A percentile compares a stretch with the other conserved stretches of the same genome.
Conservation (phyloP, 2,888 invertebrate genomes). For the Leptothorax acervorum region DNA sequence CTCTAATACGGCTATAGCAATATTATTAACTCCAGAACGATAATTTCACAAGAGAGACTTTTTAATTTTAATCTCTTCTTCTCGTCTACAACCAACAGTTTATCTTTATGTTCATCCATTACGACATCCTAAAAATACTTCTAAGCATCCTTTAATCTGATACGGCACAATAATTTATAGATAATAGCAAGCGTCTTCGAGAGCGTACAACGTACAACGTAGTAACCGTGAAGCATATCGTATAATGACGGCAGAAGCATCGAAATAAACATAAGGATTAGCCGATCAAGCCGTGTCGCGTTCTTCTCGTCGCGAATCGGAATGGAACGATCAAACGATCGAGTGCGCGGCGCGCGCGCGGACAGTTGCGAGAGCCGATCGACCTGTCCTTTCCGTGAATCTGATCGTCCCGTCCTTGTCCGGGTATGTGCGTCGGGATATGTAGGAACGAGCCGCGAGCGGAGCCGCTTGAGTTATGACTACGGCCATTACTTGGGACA, state of each 20-base stretch:
- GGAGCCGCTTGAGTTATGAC: constrained; percentile 78
- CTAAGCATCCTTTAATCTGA: background rate
- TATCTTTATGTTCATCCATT: background rate
- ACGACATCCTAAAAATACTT: background rate
- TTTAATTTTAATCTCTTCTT: background rate
- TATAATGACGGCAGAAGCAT: background rate
- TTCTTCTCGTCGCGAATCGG: constrained; percentile 37
- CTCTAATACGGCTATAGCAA: constrained; percentile 5
- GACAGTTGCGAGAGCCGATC: constrained; percentile 57
- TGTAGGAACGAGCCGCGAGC: constrained; percentile 56
- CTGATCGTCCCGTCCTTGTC: constrained; percentile 58
- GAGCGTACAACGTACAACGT: background rate
- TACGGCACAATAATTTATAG: background rate
- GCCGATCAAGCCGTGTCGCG: constrained; percentile 23
- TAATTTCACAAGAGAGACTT: background rate
- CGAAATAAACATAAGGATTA: background rate
- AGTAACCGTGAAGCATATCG: background rate
- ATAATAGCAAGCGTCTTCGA: background rate
- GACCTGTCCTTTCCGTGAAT: constrained; percentile 76
- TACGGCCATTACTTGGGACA: constrained; percentile 79
- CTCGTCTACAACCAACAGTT: background rate
- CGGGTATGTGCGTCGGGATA: constrained; percentile 50
- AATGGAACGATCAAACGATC: constrained; percentile 55
- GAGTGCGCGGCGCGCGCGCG: constrained; percentile 22
- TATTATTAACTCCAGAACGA: constrained; percentile 5